These are phyloP conservation scores for Polyommatus iphigenia DNA, from an alignment of 2,888 invertebrate genomes.

Conservation along the genomic window DNA sequence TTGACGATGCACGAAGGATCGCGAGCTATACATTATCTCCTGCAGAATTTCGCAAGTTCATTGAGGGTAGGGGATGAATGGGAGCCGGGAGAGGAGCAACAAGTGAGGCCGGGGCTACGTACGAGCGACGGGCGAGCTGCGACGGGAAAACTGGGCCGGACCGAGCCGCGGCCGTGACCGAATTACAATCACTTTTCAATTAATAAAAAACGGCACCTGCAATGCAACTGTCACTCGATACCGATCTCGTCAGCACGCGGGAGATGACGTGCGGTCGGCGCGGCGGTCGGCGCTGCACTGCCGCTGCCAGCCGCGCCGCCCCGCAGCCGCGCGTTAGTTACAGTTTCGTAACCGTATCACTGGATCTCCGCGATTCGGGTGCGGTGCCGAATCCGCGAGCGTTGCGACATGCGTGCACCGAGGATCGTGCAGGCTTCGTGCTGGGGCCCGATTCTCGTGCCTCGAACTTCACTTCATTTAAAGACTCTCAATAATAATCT, in stretches of 20 bases:
- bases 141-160: conserved; percentile 76
- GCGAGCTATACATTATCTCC: background rate
- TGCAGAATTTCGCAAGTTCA: background rate
- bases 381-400: conserved; percentile 43
- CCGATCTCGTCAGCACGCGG: conserved; percentile 52
- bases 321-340: conserved; percentile 57
- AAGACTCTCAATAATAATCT: too few species aligned
- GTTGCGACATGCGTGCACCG: conserved; percentile 24
- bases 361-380: conserved; percentile 74
- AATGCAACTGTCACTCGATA: conserved; percentile 68
- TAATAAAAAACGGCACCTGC: conserved; percentile 78
- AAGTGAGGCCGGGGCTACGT: background rate
- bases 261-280: conserved; percentile 46
- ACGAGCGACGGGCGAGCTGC: conserved; percentile 53
- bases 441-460: background rate
- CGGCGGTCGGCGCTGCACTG: conserved; percentile 55
- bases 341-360: conserved; percentile 76
- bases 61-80: background rate
- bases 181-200: conserved; percentile 79
- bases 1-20: background rate
- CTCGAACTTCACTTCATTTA: too few species aligned
- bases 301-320: conserved; percentile 37
- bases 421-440: background rate
- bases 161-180: conserved; percentile 78
- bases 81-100: conserved; percentile 7